Evolutionary conservation across 1,140 invertebrate genomes (phyloP), one percentile per base, ranked within the genome.

Genomic region (Listronotus oregonensis): DNA sequence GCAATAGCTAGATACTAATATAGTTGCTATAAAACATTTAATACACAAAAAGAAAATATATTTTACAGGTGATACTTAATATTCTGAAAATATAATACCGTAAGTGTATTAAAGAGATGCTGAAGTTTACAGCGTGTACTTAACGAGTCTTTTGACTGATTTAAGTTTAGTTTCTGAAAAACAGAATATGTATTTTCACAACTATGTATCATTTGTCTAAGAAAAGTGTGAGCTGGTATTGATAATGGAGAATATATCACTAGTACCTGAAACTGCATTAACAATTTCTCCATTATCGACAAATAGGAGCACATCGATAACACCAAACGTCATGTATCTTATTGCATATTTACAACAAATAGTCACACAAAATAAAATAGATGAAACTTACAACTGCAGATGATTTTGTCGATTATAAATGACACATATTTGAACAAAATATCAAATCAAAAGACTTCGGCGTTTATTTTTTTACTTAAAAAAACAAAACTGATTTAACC

Each of bases 341-440:
- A 70, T 67, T 70, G 69, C 69, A 70, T 70, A 70, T 70, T 70
- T 70, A 70, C 69, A 67, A 70, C 37, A 56, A 46, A 54, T 18
- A 57, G 11, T 61, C 10, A 39, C 3, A 57, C 15, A 34, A 6
- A 7, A 34, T 55, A 64, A 34, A 64, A 27, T 2, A 64, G 32
- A 57, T 56, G 12, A 27, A 66, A 59, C 64, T 59, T 66, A 58
- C 64, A 54, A 17, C 15, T 47, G 9, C 34, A 11, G 32, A 10
- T 18, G 34, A 60, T 43, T 21, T 44, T 47, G 27, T 44, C 9
- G 55, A 37, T 6, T 31, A 6, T 14, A 57, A 57, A 57, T 57
- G 55, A 57, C 55, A 57, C 37, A 57, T 57, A 57, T 32, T 54
- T 64, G 18, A 64, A 64, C 61, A 64, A 64, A 64, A 64, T 46